Evolutionary conservation across 2,113 vertebrate genomes (phyloP).

Genomic region (Elaphurus davidianus): DNA sequence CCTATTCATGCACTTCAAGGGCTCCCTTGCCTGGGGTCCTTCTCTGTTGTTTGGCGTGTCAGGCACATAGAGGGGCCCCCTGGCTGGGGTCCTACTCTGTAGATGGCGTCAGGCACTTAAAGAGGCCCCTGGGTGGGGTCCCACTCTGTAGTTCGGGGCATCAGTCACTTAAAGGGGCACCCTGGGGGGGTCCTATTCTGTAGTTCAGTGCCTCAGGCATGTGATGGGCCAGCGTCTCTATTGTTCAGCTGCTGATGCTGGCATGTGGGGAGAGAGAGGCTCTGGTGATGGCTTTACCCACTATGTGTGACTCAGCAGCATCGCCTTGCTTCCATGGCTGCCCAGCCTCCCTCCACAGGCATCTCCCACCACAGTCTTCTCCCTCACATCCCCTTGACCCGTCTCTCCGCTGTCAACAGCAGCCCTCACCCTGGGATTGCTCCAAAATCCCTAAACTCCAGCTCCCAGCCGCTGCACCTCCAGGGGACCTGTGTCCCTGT

Average conservation of each 20-base stretch:
- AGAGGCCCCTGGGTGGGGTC: background rate
- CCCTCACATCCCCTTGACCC: background rate
- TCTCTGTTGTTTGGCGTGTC: fast-evolving
- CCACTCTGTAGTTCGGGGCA: background rate
- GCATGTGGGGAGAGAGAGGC: background rate
- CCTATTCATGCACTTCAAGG: background rate
- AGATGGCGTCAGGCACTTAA: background rate
- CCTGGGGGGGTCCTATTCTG: background rate
- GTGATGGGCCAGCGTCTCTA: background rate
- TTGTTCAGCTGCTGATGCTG: background rate
- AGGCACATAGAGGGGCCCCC: background rate
- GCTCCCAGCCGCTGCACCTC: background rate
- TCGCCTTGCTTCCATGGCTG: background rate
- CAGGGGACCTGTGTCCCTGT: background rate
- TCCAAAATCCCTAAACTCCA: background rate
- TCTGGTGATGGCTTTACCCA: background rate
- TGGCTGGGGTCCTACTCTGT: background rate
- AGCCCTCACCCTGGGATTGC: background rate
- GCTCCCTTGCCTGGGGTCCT: background rate
- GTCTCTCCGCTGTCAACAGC: background rate
- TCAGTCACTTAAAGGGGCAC: background rate
- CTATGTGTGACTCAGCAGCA: background rate
- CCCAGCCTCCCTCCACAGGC: background rate
- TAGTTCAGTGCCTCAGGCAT: background rate
- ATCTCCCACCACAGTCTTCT: background rate